A percentile compares a stretch with the other conserved stretches of the same genome.
Evolutionary conservation across 2,888 invertebrate species (phyloP).

Genomic region (Acronicta alni): DNA sequence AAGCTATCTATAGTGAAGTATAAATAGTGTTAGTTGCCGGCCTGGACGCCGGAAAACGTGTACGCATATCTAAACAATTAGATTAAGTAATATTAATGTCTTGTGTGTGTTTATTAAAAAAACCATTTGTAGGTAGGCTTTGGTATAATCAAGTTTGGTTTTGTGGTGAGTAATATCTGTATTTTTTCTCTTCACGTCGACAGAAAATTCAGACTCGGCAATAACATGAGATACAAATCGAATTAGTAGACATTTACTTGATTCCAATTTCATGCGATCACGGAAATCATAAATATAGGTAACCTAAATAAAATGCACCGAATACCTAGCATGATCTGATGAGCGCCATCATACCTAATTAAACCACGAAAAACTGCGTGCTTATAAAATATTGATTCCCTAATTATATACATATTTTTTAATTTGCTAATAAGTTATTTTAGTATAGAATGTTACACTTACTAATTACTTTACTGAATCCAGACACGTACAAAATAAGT

Average conservation of each 20-base stretch:
- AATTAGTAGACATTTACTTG: background rate
- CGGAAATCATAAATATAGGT: background rate
- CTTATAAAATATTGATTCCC: too few species aligned
- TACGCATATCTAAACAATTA: slow-evolving; percentile 53
- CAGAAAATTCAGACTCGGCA: background rate
- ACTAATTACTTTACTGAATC: background rate
- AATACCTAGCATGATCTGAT: too few species aligned
- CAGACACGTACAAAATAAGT: background rate
- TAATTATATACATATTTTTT: too few species aligned
- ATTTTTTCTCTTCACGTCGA: slow-evolving; percentile 9
- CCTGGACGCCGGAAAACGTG: slow-evolving; percentile 68
- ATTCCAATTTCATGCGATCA: background rate
- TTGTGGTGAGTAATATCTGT: slow-evolving; percentile 33
- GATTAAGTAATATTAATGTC: slow-evolving; percentile 28
- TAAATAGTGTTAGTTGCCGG: slow-evolving; percentile 74
- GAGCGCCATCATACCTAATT: too few species aligned
- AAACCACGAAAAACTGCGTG: too few species aligned
- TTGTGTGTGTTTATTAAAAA: slow-evolving; percentile 16
- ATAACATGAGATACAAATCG: slow-evolving; percentile 19
- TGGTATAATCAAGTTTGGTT: slow-evolving; percentile 3
- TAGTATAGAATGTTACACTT: too few species aligned
- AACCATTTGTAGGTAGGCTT: background rate
- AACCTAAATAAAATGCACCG: too few species aligned
- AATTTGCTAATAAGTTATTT: too few species aligned
- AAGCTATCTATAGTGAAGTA: slow-evolving; percentile 77